Evolutionary conservation across 35 echinoderm and acorn worm species (phyloP).

Genomic region (Apostichopus californicus): DNA sequence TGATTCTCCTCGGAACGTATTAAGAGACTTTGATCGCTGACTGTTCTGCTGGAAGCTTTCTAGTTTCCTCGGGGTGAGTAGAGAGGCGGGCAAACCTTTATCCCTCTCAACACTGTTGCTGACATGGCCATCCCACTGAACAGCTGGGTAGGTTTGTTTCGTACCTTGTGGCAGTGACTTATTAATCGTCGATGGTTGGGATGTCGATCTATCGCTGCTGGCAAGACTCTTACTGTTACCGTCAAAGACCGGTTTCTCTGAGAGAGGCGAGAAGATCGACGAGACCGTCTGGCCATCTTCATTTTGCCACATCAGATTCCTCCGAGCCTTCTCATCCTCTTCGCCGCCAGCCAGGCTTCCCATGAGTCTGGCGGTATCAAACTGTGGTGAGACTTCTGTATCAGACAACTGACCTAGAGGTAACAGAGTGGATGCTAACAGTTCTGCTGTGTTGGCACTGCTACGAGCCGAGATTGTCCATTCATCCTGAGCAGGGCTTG

Average conservation of each 20-base stretch:
- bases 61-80: neutral
- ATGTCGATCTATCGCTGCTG: neutral
- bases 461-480: slow-evolving; percentile 13
- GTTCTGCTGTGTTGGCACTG: slow-evolving; percentile 44
- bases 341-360: neutral
- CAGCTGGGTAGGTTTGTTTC: neutral
- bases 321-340: neutral
- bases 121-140: neutral
- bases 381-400: slow-evolving; percentile 25
- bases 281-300: slow-evolving; percentile 40
- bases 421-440: slow-evolving; percentile 25
- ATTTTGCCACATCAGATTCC: slow-evolving; percentile 3
- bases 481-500: slow-evolving; percentile 12
- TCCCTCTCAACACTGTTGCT: neutral
- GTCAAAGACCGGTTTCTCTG: neutral
- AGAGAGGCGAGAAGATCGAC: slow-evolving; percentile 41
- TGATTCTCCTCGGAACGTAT: neutral
- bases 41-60: neutral
- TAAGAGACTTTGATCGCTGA: neutral
- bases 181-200: neutral
- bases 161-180: neutral
- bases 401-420: slow-evolving; percentile 18
- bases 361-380: neutral
- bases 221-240: neutral
- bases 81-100: neutral